Evolutionary conservation across 2,888 invertebrate genomes (phyloP).

Genomic region (Lasioglossum calceatum): DNA sequence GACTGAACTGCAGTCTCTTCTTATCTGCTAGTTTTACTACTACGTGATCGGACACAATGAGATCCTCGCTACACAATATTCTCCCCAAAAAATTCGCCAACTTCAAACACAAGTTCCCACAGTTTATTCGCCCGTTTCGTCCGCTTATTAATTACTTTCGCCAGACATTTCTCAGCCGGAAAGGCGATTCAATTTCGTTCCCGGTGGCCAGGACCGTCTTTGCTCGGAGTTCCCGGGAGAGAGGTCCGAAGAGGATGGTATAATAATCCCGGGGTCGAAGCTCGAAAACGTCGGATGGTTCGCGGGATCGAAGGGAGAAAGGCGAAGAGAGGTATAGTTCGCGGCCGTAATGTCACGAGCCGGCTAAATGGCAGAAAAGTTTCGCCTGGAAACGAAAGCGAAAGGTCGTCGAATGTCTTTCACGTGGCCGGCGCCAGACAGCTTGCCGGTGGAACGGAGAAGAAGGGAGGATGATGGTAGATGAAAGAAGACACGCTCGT

Average conservation of each 20-base stretch:
- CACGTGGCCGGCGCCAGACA: constrained; percentile 25
- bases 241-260: neutral
- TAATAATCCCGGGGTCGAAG: constrained; percentile 2
- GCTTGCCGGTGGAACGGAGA: constrained; percentile 41
- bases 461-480: constrained; percentile 32
- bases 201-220: neutral
- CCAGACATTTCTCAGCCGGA: neutral
- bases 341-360: neutral
- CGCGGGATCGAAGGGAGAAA: neutral
- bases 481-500: constrained; percentile 7
- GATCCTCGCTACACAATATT: neutral
- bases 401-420: constrained; percentile 27
- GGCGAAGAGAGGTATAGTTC: neutral
- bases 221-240: neutral
- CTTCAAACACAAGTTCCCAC: neutral
- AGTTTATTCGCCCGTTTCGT: neutral
- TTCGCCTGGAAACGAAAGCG: constrained; percentile 4
- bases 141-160: neutral
- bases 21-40: too few species aligned
- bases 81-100: neutral
- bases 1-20: neutral
- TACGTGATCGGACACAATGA: too few species aligned
- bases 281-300: neutral
- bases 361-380: constrained; percentile 25
- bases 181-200: neutral